Evolutionary conservation across 2,888 invertebrate species (phyloP), one percentile per base, ranked within the genome.

Genomic region (Drosophila acutilabella): DNA sequence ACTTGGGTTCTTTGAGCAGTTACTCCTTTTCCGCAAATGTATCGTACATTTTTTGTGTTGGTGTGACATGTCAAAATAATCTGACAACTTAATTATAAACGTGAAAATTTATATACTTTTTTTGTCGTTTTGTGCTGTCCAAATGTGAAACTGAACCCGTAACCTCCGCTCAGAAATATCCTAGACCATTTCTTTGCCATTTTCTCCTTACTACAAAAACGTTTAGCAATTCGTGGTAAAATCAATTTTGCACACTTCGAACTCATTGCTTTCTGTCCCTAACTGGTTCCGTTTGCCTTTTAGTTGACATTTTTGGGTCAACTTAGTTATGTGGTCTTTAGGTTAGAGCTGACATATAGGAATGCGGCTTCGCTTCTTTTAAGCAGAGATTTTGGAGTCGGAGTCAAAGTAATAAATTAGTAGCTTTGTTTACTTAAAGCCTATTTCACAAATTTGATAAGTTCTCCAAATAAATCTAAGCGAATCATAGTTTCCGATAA

Each of bases 21-120:
- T 73, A 78, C 78, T 73, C 81, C 74, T 81, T 78, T 79, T 40
- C 64, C 57, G 74, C 72, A 78, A 66, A 64, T 75, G 60, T 78
- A 71, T 73, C 57, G 74, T 64, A 73, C 61, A 47, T 64, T 64
- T 50, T 79, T 78, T 73, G 78, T 77, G 74, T 85, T 79, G 78
- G 74, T 85, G 74, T 76, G 79, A 66, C 80, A 83, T 90, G 90
- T 90, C 91, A 90, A 88, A 91, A 91, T 91, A 91, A 91, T 91
- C 91, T 85, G 91, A 91, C 91, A 91, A 83, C 88, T 91, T 91
- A 91, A 91, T 91, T 91, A 91, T 90, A 89, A 50, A 86, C 84
- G 82, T 81, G 87, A 75, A 83, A 70, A 85, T 86, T 74, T 80
- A 86, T 67, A 80, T 70, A 59, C 64, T 26, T 10, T 20, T 36